A percentile compares a stretch with the other conserved stretches of the same genome.
Evolutionary conservation across 2,113 vertebrate species (phyloP).

Genomic region (Falco punctatus): DNA sequence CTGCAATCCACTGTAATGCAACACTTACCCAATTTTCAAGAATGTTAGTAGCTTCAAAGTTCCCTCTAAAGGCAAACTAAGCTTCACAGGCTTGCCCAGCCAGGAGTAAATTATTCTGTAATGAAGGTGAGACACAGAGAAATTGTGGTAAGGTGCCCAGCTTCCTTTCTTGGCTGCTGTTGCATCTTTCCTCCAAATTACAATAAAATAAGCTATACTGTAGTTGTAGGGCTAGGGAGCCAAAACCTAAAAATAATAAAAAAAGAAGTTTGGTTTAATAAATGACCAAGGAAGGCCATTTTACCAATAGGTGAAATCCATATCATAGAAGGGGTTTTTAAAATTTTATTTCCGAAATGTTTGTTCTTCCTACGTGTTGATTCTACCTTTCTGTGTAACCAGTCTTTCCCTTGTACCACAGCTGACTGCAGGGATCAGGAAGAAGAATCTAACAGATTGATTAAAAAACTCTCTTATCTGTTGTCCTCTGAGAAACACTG

Average conservation of each 20-base stretch:
- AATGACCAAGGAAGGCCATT: not conserved
- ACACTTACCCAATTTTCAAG: conserved; percentile 67
- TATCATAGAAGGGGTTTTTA: not conserved
- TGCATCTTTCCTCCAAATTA: not conserved
- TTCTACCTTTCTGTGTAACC: not conserved
- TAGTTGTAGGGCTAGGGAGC: not conserved
- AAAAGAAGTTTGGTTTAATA: not conserved
- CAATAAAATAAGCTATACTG: not conserved
- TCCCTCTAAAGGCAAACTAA: conserved; percentile 20
- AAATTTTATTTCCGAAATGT: not conserved
- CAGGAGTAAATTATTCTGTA: conserved; percentile 40
- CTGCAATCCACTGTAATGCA: conserved; percentile 51
- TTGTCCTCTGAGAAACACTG: not conserved
- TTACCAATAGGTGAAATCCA: not conserved
- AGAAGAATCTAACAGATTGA: not conserved
- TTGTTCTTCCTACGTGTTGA: not conserved
- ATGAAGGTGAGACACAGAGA: not conserved
- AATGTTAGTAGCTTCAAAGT: conserved; percentile 50
- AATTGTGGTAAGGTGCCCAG: not conserved
- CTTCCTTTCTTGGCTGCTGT: not conserved
- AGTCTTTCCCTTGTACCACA: not conserved
- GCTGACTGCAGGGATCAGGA: not conserved
- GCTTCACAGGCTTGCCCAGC: conserved; percentile 1
- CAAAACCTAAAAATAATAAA: not conserved
- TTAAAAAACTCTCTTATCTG: not conserved